Evolutionary conservation across 2,888 invertebrate species (phyloP).

Genomic region (Synanthedon andrenaeformis): DNA sequence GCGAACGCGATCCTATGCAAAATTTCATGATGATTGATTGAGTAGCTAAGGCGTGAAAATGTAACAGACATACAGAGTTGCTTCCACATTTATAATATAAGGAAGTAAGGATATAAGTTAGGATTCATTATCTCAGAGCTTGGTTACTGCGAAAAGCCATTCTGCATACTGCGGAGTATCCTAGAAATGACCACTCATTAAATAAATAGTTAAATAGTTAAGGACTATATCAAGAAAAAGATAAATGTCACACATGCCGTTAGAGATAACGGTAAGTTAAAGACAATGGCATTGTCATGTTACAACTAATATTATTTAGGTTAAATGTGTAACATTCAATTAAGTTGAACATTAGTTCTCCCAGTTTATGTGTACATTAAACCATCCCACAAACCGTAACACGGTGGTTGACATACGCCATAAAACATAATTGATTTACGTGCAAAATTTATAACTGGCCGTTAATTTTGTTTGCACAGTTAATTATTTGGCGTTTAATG

Average conservation of each 20-base stretch:
- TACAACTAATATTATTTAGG: conserved; percentile 1
- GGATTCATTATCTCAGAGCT: no score
- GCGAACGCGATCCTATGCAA: no score
- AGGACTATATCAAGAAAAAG: no score
- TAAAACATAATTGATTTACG: conserved; percentile 28
- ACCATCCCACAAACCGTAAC: conserved; percentile 2
- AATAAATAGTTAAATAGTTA: no score
- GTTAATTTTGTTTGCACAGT: conserved; percentile 11
- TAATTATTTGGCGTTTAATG: conserved; percentile 13
- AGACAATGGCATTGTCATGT: neutral
- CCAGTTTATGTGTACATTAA: conserved; percentile 11
- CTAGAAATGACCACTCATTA: no score
- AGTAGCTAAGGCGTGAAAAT: no score
- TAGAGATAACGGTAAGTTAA: neutral
- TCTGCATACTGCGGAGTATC: no score
- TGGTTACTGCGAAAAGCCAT: no score
- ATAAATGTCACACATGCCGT: neutral
- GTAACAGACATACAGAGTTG: no score
- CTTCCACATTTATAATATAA: no score
- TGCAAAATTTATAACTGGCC: conserved; percentile 18
- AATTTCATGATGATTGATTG: no score
- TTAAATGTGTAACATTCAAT: conserved; percentile 5
- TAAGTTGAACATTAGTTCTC: conserved; percentile 6
- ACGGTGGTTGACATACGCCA: conserved; percentile 10
- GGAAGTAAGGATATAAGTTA: no score